Evolutionary conservation across 2,113 vertebrate species (phyloP).

Genomic region (Engraulis encrasicolus): DNA sequence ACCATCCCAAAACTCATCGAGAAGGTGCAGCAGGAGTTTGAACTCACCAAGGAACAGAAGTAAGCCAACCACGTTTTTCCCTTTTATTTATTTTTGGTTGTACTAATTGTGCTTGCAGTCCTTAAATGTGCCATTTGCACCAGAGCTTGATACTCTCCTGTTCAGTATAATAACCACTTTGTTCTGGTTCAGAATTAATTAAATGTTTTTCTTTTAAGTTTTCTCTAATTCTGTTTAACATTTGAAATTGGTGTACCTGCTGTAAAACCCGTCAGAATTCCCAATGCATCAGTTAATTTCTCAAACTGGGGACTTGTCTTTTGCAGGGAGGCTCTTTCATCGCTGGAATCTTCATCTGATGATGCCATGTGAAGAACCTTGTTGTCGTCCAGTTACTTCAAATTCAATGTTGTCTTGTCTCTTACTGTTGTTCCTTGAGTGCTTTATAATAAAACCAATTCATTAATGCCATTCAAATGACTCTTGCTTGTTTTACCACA

Average conservation of each 20-base stretch:
- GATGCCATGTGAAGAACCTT: not conserved
- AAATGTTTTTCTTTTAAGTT: too few relatives aligned
- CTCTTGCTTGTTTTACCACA: not conserved
- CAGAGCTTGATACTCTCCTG: too few relatives aligned
- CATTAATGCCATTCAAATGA: not conserved
- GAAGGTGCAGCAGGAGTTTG: constrained; percentile 68
- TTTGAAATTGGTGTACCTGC: too few relatives aligned
- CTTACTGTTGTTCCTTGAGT: not conserved
- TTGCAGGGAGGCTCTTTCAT: not conserved
- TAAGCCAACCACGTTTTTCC: constrained; percentile 65
- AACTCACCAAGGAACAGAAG: constrained; percentile 78
- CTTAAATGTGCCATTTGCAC: too few relatives aligned
- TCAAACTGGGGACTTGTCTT: not conserved
- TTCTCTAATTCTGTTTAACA: too few relatives aligned
- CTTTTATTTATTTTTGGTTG: too few relatives aligned
- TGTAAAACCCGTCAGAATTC: not conserved
- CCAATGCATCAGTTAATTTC: not conserved
- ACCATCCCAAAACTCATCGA: constrained; percentile 68
- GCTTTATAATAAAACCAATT: not conserved
- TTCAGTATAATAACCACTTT: too few relatives aligned
- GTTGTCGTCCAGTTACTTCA: not conserved
- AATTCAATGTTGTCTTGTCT: not conserved
- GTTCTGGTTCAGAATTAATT: too few relatives aligned
- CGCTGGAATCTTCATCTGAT: not conserved
- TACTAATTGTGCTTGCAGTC: too few relatives aligned